A percentile compares a stretch with the other conserved stretches of the same genome.
Conservation (phyloP, 2,113 vertebrate species). For the Clarias magur region DNA sequence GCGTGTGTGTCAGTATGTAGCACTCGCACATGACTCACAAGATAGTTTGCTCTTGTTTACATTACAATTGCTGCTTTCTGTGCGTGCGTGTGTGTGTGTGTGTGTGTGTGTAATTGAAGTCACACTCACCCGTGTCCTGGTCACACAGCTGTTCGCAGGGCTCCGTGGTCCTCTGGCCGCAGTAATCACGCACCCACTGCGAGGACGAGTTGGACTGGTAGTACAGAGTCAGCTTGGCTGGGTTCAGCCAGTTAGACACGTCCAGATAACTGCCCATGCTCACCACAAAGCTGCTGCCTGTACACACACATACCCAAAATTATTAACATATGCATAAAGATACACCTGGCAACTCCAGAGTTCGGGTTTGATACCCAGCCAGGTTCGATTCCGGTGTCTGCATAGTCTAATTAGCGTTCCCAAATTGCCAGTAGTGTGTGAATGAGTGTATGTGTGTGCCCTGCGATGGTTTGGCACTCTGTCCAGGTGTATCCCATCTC, state of each 20-base stretch:
- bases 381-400: too few species aligned
- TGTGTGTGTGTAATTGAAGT: background rate
- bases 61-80: background rate
- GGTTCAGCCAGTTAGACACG: constrained; percentile 96
- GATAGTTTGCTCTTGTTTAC: background rate
- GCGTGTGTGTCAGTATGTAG: background rate
- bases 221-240: constrained; percentile 91
- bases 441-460: too few species aligned
- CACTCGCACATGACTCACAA: background rate
- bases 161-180: constrained; percentile 90
- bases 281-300: constrained; percentile 97
- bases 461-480: too few species aligned
- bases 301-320: constrained; percentile 23
- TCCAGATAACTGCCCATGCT: constrained; percentile 95
- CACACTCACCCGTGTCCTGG: constrained; percentile 86
- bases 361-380: too few species aligned
- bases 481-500: too few species aligned
- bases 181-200: constrained; percentile 92
- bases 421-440: too few species aligned
- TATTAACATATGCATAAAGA: too few species aligned
- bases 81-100: background rate
- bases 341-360: too few species aligned
- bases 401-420: too few species aligned
- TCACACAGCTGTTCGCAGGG: constrained; percentile 96
- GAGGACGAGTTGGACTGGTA: constrained; percentile 93